Percentiles rank a stretch among this genome's conserved stretches.
Evolutionary conservation across 2,888 invertebrate species (phyloP).

Genomic region (Augiades crinisus): DNA sequence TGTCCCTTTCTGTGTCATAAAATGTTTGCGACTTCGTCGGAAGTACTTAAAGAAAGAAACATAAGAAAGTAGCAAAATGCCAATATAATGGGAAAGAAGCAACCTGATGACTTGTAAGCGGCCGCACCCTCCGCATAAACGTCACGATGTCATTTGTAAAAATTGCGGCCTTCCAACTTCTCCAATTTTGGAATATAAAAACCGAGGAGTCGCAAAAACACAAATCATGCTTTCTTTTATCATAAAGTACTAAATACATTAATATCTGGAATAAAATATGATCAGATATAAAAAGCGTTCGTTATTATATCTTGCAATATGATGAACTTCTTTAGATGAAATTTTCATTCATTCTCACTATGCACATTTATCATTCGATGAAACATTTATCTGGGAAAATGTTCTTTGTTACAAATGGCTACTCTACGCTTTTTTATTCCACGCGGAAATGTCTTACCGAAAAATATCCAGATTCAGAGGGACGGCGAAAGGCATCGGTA

Average conservation of each 20-base stretch:
- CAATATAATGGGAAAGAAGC: conserved; percentile 77
- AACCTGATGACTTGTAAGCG: conserved; percentile 79
- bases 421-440: conserved; percentile 47
- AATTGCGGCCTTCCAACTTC: conserved; percentile 78
- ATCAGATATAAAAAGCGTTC: no score
- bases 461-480: conserved; percentile 69
- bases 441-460: conserved; percentile 67
- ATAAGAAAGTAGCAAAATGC: conserved; percentile 39
- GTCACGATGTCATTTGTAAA: conserved; percentile 81
- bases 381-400: no score
- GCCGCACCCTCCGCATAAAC: conserved; percentile 76
- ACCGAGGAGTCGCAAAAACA: conserved; percentile 41
- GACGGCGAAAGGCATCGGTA: conserved; percentile 72
- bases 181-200: conserved; percentile 63
- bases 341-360: no score
- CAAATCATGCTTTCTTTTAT: not conserved
- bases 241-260: not conserved
- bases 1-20: not conserved
- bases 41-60: conserved; percentile 17
- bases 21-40: conserved; percentile 1
- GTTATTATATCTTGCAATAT: no score
- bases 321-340: no score
- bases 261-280: not conserved
- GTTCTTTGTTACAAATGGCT: conserved; percentile 15
- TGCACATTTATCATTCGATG: no score